A percentile compares a stretch with the other conserved stretches of the same genome.
phyloP scores from a whole-genome alignment of 1,140 invertebrate species.

The Papilio polyxenes region DNA sequence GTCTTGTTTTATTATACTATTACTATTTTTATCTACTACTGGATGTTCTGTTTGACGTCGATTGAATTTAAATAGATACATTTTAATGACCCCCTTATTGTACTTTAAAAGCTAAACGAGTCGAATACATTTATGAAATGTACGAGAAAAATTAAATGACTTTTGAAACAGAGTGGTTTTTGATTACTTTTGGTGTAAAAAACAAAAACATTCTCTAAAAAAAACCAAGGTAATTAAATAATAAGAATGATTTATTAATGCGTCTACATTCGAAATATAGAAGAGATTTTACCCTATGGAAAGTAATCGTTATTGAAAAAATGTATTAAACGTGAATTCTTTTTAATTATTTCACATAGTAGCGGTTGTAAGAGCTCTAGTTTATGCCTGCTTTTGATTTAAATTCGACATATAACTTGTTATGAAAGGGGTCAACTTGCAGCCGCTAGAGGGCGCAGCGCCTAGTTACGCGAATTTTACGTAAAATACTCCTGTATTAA shows the following conservation, averaged over 20 bases:
- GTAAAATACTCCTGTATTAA: conserved; percentile 11
- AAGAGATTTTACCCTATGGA: too few species aligned
- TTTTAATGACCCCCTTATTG: not conserved
- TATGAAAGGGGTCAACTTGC: conserved; percentile 14
- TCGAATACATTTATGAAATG: too few species aligned
- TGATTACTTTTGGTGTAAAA: too few species aligned
- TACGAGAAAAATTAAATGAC: too few species aligned
- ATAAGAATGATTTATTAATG: too few species aligned
- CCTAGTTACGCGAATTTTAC: conserved; percentile 16
- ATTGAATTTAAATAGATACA: conserved; percentile 1
- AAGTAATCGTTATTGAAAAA: too few species aligned
- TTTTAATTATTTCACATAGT: not conserved
- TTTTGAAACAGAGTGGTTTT: too few species aligned
- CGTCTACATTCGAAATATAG: too few species aligned
- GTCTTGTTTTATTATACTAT: conserved; percentile 46
- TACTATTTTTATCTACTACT: not conserved
- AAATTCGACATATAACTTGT: conserved; percentile 18
- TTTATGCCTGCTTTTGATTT: conserved; percentile 5
- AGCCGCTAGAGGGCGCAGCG: not conserved
- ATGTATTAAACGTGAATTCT: too few species aligned
- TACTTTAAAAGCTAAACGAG: too few species aligned
- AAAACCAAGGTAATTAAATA: too few species aligned
- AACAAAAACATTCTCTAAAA: too few species aligned
- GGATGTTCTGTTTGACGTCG: not conserved
- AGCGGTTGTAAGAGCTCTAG: not conserved